Percentiles rank a stretch among this genome's conserved stretches.
Conservation (phyloP, 1,140 invertebrate genomes). For the Habropoda laboriosa region DNA sequence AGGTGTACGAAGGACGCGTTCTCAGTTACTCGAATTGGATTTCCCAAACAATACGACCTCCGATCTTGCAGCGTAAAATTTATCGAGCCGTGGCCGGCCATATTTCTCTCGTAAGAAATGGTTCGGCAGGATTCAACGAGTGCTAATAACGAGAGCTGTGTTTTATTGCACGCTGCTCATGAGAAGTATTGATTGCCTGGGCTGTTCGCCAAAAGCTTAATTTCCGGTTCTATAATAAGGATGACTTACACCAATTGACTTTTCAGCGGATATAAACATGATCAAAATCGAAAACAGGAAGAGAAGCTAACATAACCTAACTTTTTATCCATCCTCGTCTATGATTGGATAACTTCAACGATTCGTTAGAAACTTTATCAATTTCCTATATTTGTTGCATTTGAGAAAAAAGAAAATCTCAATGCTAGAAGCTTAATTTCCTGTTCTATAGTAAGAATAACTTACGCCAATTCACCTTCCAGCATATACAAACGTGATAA, state of each 20-base stretch:
- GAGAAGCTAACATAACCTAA: too few relatives aligned
- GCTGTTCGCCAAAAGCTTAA: conserved; percentile 6
- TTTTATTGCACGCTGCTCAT: conserved; percentile 1
- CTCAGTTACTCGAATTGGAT: neutral
- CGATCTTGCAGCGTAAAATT: neutral
- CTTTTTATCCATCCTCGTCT: too few relatives aligned
- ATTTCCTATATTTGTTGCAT: too few relatives aligned
- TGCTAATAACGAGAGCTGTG: neutral
- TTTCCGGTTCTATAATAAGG: neutral
- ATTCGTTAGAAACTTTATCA: too few relatives aligned
- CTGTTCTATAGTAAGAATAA: too few relatives aligned
- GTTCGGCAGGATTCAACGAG: neutral
- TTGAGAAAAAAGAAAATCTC: neutral
- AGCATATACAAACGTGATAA: too few relatives aligned
- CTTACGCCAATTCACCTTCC: too few relatives aligned
- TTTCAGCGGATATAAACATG: neutral
- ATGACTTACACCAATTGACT: neutral
- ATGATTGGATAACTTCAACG: too few relatives aligned
- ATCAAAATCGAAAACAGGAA: too few relatives aligned
- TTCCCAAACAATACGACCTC: too few relatives aligned
- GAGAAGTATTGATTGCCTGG: conserved; percentile 10
- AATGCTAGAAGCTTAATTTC: too few relatives aligned
- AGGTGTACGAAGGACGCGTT: neutral
- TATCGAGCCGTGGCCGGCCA: neutral
- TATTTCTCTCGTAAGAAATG: neutral